Conservation (phyloP, 2,113 vertebrate species). For the chimpanzee (Pan troglodytes) region NHGRI_mPanTro3-v2.1_pri NC_072421.2:15157001-15157500, state of each 20-base stretch:
- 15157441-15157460: conserved; percentile 66
- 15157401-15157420: conserved; percentile 56
- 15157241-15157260: conserved; percentile 83
- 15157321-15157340: conserved; percentile 63
- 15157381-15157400: conserved; percentile 50
- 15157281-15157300: conserved; percentile 72
- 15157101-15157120: conserved; percentile 90
- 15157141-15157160: conserved; percentile 89
- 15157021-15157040: conserved; percentile 58
- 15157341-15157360: conserved; percentile 64
- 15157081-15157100: conserved; percentile 77
- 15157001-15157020: conserved; percentile 46
- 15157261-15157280: conserved; percentile 76
- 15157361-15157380: conserved; percentile 74
- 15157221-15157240: conserved; percentile 83
- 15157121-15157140: conserved; percentile 89
- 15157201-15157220: conserved; percentile 85
- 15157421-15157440: conserved; percentile 59
- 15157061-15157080: conserved; percentile 56
- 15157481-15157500: conserved; percentile 63
- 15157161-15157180: conserved; percentile 86
- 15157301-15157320: conserved; percentile 79
- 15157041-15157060: conserved; percentile 53
- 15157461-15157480: conserved; percentile 54
- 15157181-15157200: conserved; percentile 87